phyloP scores from a whole-genome alignment of 2,888 invertebrate genomes.

The Amaurobius ferox region DNA sequence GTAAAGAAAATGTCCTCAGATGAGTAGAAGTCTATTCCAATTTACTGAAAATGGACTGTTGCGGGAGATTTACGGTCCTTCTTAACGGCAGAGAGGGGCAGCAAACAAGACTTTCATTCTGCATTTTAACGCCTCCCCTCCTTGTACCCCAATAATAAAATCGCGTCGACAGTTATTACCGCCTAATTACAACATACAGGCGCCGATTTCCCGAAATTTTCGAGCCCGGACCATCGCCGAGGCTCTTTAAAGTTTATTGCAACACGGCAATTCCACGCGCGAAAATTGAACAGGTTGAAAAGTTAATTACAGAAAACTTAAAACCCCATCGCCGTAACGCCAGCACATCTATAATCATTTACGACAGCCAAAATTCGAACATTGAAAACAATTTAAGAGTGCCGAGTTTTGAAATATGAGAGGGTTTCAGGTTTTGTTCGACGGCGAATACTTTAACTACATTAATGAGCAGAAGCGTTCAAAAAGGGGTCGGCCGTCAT shows the following conservation, averaged over 20 bases:
- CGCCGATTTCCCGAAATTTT: conserved; percentile 38
- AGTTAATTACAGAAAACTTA: conserved; percentile 71
- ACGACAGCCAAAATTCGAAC: conserved; percentile 70
- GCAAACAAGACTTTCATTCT: background rate
- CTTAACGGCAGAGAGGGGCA: too few species aligned
- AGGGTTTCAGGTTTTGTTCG: conserved; percentile 63
- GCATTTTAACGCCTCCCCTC: background rate
- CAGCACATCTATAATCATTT: conserved; percentile 70
- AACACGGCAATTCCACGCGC: conserved; percentile 49
- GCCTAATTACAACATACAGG: conserved; percentile 46
- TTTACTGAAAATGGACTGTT: too few species aligned
- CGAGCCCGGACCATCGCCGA: conserved; percentile 17
- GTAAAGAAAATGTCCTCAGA: too few species aligned
- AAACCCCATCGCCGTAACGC: conserved; percentile 60
- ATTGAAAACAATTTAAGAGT: conserved; percentile 71
- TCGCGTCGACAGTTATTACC: conserved; percentile 23
- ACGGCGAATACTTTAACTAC: conserved; percentile 64
- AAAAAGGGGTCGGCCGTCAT: conserved; percentile 63
- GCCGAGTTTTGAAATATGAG: conserved; percentile 68
- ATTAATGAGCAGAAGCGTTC: conserved; percentile 68
- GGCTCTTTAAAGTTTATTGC: conserved; percentile 60
- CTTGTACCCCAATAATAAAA: conserved; percentile 15
- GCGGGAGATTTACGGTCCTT: too few species aligned
- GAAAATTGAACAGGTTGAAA: conserved; percentile 72
- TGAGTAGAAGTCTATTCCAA: too few species aligned